A percentile compares a stretch with the other conserved stretches of the same genome.
These are phyloP conservation scores for Sebastolobus altivelis DNA, from an alignment of 2,797 vertebrate species.

Conservation along the genomic window DNA sequence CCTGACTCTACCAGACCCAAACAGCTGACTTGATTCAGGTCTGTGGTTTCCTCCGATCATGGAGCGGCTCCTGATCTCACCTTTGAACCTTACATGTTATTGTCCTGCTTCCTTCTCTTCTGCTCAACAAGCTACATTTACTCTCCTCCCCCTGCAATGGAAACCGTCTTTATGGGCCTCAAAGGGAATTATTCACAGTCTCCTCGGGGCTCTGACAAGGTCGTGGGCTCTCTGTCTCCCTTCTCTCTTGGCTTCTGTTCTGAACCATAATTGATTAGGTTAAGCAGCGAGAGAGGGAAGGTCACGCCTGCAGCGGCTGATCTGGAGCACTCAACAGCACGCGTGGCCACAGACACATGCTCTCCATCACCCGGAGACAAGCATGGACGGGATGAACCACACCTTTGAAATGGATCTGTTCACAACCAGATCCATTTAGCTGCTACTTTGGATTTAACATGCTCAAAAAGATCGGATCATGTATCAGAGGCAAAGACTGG, in stretches of 20 bases:
- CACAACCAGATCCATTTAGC: conserved; percentile 38
- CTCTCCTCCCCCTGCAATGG: conserved; percentile 53
- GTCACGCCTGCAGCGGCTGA: conserved; percentile 77
- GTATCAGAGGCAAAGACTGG: not conserved
- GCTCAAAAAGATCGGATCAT: conserved; percentile 4
- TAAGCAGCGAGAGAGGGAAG: conserved; percentile 85
- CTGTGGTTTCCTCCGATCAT: conserved; percentile 30
- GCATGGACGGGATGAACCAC: conserved; percentile 46
- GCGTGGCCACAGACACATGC: conserved; percentile 73
- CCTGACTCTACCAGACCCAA: not conserved
- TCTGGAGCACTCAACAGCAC: conserved; percentile 65
- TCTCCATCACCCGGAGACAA: conserved; percentile 77
- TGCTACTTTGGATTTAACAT: not conserved
- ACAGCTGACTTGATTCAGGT: conserved; percentile 17
- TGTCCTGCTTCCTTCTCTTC: conserved; percentile 29
- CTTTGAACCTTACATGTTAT: conserved; percentile 23
- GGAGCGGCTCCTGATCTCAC: conserved; percentile 21
- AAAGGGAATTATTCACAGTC: conserved; percentile 87
- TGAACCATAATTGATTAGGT: conserved; percentile 88
- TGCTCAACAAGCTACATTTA: conserved; percentile 61
- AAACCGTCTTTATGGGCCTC: conserved; percentile 81
- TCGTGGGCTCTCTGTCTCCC: conserved; percentile 75
- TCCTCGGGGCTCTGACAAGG: conserved; percentile 86
- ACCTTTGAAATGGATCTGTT: conserved; percentile 51
- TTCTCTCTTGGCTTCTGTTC: conserved; percentile 82